Base-by-base conservation (phyloP, 1,140 invertebrate species). In the Diuraphis noxia region DNA sequence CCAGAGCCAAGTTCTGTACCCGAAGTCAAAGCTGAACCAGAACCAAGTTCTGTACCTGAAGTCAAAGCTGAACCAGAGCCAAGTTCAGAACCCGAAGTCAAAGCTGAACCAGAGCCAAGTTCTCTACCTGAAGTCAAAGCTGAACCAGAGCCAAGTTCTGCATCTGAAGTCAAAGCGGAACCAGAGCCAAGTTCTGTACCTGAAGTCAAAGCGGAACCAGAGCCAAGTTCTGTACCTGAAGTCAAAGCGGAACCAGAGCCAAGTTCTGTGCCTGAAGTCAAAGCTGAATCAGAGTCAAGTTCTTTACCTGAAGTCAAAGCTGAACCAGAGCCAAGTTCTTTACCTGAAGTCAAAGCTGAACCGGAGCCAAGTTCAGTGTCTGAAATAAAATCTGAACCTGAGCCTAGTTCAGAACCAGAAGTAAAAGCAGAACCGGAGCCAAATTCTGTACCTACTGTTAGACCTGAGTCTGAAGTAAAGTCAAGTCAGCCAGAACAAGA, bases 231-330 rank as follows among this genome's bases (percentile, higher is more conserved):
- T 72, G 93, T 94, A 92, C 93, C 93, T 36, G 93, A 94, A 93
- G 92, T 93, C n/a, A 92, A 93, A 88, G 82, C 92, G 25, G 93
- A 93, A 92, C 92, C 93, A 2, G 92, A 93, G 92, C 92, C 93
- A 38, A 92, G 92, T 56, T 8, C 92, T 40, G 90, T 92, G 88
- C 36, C 91, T 34, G 91, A 92, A 77, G 81, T 85, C 25, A 82
- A 82, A 43, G 41, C 49, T 9, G 85, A 91, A 89, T 91, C 92
- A 0, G 89, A 92, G 36, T 92, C 89, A 17, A 43, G 1, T 43
- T 49, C 88, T 84, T 93, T 94, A 92, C 93, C 93, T 17, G 93
- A 94, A 92, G 93, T 94, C 0, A 94, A 94, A 92, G 93, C 95
- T 1, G 93, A 94, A 92, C 94, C 92, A 19, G 92, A 92, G 43